phyloP scores from a whole-genome alignment of 2,797 vertebrate genomes.

The Sandelia bainsii region DNA sequence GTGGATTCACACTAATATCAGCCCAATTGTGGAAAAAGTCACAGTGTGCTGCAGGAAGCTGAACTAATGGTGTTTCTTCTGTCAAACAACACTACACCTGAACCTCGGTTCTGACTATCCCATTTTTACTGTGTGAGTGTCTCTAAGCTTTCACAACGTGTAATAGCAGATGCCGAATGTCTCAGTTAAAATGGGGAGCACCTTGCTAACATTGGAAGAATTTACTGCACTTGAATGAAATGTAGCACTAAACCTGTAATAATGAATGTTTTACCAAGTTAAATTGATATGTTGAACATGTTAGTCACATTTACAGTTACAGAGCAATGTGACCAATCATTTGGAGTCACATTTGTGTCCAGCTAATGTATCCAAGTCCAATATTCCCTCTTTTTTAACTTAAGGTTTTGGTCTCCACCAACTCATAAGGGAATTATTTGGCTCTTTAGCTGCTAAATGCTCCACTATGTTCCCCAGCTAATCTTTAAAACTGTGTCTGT shows the following conservation, averaged over 20 bases:
- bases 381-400: no score
- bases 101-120: neutral
- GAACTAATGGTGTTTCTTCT: neutral
- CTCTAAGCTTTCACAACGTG: neutral
- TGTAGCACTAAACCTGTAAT: neutral
- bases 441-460: no score
- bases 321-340: no score
- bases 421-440: no score
- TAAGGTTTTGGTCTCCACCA: no score
- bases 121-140: neutral
- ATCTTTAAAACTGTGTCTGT: no score
- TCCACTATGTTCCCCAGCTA: no score
- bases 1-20: slow-evolving; percentile 9
- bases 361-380: no score
- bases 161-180: neutral
- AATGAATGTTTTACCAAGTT: neutral
- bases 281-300: no score
- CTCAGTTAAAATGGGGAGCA: neutral
- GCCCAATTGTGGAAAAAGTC: neutral
- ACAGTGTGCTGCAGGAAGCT: neutral
- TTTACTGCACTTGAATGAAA: neutral
- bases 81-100: neutral
- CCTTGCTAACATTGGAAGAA: no score
- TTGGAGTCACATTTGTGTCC: no score
- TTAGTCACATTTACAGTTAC: no score